phyloP scores from a whole-genome alignment of 2,113 vertebrate species.

The Polypterus senegalus region DNA sequence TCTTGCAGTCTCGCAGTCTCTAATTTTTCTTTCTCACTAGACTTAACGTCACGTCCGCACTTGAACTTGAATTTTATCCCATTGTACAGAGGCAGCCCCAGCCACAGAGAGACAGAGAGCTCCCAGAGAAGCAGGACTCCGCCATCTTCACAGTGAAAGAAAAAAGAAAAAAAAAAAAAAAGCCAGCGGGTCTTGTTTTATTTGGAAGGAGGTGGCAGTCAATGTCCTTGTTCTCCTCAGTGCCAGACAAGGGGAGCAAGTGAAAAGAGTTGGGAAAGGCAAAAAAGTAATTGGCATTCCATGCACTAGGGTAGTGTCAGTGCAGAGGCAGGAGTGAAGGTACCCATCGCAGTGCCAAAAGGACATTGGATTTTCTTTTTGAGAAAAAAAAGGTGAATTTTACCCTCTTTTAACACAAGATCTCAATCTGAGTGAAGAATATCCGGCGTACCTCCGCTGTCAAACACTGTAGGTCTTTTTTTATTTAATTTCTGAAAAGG shows the following conservation, averaged over 20 bases:
- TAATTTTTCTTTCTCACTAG: constrained; percentile 72
- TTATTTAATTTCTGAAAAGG: constrained; percentile 18
- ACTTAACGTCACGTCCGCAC: constrained; percentile 99
- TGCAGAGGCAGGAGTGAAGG: constrained; percentile 41
- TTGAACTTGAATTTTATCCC: constrained; percentile 99
- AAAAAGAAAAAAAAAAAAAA: constrained; percentile 35
- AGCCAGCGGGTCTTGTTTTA: constrained; percentile 43
- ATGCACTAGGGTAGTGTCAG: constrained; percentile 44
- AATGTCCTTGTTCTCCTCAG: constrained; percentile 21
- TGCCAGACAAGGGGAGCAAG: constrained; percentile 26
- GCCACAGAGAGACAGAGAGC: constrained; percentile 82
- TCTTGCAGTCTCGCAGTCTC: constrained; percentile 76
- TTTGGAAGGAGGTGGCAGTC: constrained; percentile 47
- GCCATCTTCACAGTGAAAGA: constrained; percentile 76
- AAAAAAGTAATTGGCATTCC: constrained; percentile 29
- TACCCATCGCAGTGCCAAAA: constrained; percentile 38
- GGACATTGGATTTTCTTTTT: constrained; percentile 36
- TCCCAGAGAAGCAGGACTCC: constrained; percentile 79
- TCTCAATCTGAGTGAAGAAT: constrained; percentile 25
- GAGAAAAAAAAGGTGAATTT: constrained; percentile 15
- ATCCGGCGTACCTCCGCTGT: constrained; percentile 24
- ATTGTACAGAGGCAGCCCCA: constrained; percentile 89
- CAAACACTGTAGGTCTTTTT: constrained; percentile 29
- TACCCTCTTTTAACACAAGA: constrained; percentile 16
- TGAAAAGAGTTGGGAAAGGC: constrained; percentile 43